These are phyloP conservation scores for Anabacerthia variegaticeps DNA, from an alignment of 2,797 vertebrate genomes.

Conservation along the genomic window DNA sequence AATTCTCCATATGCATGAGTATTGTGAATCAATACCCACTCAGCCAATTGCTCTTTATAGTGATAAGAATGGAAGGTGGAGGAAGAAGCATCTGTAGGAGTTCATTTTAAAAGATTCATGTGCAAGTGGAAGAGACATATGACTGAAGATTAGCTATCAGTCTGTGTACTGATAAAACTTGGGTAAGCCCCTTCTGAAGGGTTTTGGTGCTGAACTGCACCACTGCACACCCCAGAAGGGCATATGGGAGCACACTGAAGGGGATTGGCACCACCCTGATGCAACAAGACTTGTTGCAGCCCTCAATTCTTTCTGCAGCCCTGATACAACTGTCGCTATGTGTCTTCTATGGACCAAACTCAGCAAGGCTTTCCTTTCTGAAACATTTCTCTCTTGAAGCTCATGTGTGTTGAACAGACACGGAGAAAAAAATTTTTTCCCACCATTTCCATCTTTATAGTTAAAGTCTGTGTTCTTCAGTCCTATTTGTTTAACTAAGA, in stretches of 20 bases:
- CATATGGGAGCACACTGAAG: not conserved
- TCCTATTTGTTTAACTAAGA: not conserved
- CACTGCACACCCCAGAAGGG: not conserved
- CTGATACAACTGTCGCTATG: not conserved
- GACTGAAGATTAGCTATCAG: not conserved
- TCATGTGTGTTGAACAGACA: fast-evolving
- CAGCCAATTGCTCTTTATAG: not conserved
- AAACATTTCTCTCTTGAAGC: not conserved
- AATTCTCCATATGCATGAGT: not conserved
- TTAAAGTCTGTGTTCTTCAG: not conserved
- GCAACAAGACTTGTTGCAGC: not conserved
- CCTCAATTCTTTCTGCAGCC: not conserved
- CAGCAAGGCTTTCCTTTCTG: not conserved
- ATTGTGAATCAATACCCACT: not conserved
- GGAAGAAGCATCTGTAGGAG: not conserved
- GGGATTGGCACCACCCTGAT: not conserved
- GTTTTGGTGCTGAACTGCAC: not conserved
- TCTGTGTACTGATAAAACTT: not conserved
- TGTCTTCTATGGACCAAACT: not conserved
- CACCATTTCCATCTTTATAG: not conserved
- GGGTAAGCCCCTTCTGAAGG: not conserved
- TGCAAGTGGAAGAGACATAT: not conserved
- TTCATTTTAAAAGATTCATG: not conserved
- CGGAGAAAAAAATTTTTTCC: not conserved
- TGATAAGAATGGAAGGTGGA: not conserved